Conservation (phyloP, 1,140 invertebrate genomes). For the Schlechtendalia chinensis region DNA sequence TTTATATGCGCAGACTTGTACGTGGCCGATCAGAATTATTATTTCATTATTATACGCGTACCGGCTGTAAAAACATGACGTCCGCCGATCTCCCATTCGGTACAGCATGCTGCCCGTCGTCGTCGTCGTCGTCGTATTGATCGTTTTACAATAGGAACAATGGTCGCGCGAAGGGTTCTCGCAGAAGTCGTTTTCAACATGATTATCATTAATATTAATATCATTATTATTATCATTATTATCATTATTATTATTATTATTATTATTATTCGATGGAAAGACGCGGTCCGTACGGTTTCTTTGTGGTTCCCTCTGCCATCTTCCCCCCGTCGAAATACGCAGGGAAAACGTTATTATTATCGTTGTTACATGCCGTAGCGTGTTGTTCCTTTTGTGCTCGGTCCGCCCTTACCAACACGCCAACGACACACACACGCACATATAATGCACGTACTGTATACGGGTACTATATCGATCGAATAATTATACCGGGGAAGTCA, state of each 20-base stretch:
- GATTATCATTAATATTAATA: not conserved
- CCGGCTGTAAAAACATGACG: slow-evolving; percentile 9
- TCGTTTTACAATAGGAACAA: slow-evolving; percentile 43
- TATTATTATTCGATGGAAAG: slow-evolving; percentile 38
- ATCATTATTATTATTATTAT: slow-evolving; percentile 7
- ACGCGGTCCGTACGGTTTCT: slow-evolving; percentile 13
- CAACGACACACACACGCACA: no score
- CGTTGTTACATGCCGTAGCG: not conserved
- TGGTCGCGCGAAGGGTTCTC: slow-evolving; percentile 42
- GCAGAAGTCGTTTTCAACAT: slow-evolving; percentile 42
- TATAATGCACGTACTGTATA: not conserved
- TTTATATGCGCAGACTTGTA: not conserved
- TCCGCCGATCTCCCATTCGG: slow-evolving; percentile 15
- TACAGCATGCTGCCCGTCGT: not conserved
- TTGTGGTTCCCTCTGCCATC: not conserved
- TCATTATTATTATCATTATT: no score
- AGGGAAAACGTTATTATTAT: slow-evolving; percentile 16
- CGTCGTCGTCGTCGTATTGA: slow-evolving; percentile 8
- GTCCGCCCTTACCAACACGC: not conserved
- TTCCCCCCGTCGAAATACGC: not conserved
- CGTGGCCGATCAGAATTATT: slow-evolving; percentile 15
- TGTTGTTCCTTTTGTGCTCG: not conserved
- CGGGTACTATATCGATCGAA: slow-evolving; percentile 28
- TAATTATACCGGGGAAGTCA: slow-evolving; percentile 35
- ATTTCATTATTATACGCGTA: slow-evolving; percentile 11